Percentiles rank a stretch among this genome's conserved stretches.
These are phyloP conservation scores for Deilephila porcellus DNA, from an alignment of 2,888 invertebrate species.

Conservation along the genomic window DNA sequence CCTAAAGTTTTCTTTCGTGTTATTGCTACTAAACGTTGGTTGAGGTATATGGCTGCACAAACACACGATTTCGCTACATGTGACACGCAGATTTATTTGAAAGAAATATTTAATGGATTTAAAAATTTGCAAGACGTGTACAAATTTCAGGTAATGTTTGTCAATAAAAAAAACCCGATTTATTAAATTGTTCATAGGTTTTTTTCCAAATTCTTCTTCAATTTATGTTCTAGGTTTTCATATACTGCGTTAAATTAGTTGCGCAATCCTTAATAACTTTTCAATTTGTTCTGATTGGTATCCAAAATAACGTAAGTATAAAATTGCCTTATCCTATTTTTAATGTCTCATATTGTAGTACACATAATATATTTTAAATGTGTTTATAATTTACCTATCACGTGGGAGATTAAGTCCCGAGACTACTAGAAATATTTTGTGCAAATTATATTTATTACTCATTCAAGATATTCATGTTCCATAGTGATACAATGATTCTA, in stretches of 20 bases:
- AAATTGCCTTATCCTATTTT: background rate
- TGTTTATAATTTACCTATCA: too few species aligned
- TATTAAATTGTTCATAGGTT: too few species aligned
- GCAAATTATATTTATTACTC: too few species aligned
- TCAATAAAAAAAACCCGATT: background rate
- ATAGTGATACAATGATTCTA: too few species aligned
- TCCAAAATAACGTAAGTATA: conserved; percentile 58
- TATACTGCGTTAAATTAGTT: conserved; percentile 57
- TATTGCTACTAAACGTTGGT: background rate
- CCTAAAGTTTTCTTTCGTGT: background rate
- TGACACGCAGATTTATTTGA: conserved; percentile 41
- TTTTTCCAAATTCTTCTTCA: background rate
- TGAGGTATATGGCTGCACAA: background rate
- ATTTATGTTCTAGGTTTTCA: conserved; percentile 51
- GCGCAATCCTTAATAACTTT: conserved; percentile 51
- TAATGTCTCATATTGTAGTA: background rate
- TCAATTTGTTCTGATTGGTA: conserved; percentile 51
- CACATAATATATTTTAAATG: too few species aligned
- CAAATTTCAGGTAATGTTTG: conserved; percentile 33
- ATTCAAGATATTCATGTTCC: too few species aligned
- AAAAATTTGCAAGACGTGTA: conserved; percentile 41
- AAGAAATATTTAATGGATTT: conserved; percentile 46
- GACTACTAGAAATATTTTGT: too few species aligned
- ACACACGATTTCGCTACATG: conserved; percentile 14
- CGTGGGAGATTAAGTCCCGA: too few species aligned